Base-by-base conservation (phyloP, 2,113 vertebrate genomes). In the Anguilla rostrata region DNA sequence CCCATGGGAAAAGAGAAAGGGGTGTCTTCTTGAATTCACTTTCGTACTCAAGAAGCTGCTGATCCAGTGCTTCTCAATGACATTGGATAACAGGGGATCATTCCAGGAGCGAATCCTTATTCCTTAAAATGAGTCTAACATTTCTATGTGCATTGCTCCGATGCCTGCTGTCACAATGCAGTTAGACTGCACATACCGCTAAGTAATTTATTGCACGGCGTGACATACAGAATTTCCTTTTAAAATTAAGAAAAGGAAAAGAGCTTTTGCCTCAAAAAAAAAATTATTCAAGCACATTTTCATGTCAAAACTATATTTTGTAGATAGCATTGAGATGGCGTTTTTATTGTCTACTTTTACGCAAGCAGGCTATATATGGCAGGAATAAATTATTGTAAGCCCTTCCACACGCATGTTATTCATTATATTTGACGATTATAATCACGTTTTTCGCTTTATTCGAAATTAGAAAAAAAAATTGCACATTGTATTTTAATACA, bases 1-100 rank as follows among this genome's bases (percentile, higher is more conserved):
- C 97, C 95, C 96, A 96, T 97, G 97, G 97, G 97, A 99, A 97
- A 98, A 97, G 96, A 89, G 95, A 95, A 97, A 96, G 94, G 95
- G 94, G 92, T 94, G 93, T 92, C 94, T 93, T 94, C 95, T 94
- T 96, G 95, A 92, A 93, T 96, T 96, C 96, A 88, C 96, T 95
- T 92, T 93, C 92, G 94, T 96, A 95, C 95, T 94, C 93, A 95
- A 96, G 96, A 97, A 97, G 96, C 95, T 97, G 97, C 96, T 96
- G 97, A 97, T 95, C 93, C 94, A 95, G 96, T 92, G 93, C 92
- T 96, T 95, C 95, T 95, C 94, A 94, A 91, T 96, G 96, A 96
- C 97, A 96, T 91, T 90, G 95, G 93, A 96, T 95, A 94, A 96
- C 95, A 92, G 94, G 91, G 90, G 91, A 91, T 94, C 95, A 96